Conservation (phyloP, 2,797 vertebrate genomes). For the Siniperca obscura region DNA sequence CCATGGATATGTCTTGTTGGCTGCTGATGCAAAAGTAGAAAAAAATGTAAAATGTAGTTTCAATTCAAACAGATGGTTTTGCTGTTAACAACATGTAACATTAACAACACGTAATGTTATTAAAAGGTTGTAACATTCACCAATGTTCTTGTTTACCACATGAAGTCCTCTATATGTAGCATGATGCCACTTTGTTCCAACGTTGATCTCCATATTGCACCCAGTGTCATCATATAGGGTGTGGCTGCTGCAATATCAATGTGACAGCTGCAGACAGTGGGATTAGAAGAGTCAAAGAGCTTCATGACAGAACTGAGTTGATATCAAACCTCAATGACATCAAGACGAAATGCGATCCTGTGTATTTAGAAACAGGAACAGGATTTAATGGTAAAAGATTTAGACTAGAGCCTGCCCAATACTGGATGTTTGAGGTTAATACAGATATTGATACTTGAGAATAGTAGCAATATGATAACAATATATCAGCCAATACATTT, state of each 20-base stretch:
- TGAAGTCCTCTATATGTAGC: constrained; percentile 26
- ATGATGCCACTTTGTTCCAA: constrained; percentile 38
- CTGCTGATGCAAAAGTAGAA: constrained; percentile 14
- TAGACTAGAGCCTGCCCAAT: neutral
- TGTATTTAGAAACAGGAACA: constrained; percentile 25
- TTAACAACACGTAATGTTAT: neutral
- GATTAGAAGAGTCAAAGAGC: constrained; percentile 61
- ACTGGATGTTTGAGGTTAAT: neutral
- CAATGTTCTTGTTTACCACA: constrained; percentile 29
- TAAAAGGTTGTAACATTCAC: neutral
- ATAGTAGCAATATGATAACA: neutral
- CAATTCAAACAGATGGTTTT: neutral
- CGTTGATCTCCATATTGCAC: constrained; percentile 56
- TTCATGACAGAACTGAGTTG: constrained; percentile 40
- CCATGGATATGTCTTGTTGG: neutral
- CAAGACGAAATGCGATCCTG: constrained; percentile 34
- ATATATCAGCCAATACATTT: neutral
- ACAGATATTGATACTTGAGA: neutral
- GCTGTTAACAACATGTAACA: neutral
- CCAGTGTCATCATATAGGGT: constrained; percentile 68
- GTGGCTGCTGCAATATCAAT: constrained; percentile 61
- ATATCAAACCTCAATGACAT: constrained; percentile 51
- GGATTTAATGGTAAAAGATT: constrained; percentile 1
- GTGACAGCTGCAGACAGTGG: constrained; percentile 57
- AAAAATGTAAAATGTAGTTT: constrained; percentile 8